phyloP scores from a whole-genome alignment of 2,797 vertebrate genomes.

The Microtus agrestis region DNA sequence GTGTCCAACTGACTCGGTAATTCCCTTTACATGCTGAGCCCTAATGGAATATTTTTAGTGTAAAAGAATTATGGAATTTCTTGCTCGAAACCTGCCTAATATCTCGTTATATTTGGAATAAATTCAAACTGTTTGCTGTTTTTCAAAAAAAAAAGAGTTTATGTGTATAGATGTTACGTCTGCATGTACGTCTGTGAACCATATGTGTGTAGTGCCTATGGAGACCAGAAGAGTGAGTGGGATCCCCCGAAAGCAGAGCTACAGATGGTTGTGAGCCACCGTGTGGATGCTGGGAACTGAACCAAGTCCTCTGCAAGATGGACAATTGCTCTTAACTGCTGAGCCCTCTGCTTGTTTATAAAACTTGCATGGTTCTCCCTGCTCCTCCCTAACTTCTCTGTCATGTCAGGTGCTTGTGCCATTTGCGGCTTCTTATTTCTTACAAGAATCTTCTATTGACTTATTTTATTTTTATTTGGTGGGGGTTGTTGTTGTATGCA shows the following conservation, averaged over 20 bases:
- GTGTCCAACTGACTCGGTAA: background rate
- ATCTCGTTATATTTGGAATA: background rate
- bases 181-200: background rate
- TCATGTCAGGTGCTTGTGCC: background rate
- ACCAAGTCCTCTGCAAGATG: background rate
- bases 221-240: background rate
- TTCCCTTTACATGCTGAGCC: background rate
- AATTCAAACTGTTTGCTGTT: background rate
- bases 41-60: background rate
- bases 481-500: too few relatives aligned
- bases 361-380: background rate
- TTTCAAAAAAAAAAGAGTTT: background rate
- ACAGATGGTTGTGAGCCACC: background rate
- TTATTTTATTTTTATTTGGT: background rate
- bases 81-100: conserved; percentile 4
- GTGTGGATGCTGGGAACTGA: background rate
- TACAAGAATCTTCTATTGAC: background rate
- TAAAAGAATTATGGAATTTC: conserved; percentile 22
- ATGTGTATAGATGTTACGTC: background rate
- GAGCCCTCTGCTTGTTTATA: background rate
- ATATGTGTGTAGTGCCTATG: background rate
- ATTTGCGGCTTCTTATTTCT: background rate
- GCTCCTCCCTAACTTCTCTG: background rate
- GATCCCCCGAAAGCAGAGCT: background rate
- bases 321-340: background rate